Conservation (phyloP, 2,113 vertebrate species). For the Chaetorhynchus papuensis region DNA sequence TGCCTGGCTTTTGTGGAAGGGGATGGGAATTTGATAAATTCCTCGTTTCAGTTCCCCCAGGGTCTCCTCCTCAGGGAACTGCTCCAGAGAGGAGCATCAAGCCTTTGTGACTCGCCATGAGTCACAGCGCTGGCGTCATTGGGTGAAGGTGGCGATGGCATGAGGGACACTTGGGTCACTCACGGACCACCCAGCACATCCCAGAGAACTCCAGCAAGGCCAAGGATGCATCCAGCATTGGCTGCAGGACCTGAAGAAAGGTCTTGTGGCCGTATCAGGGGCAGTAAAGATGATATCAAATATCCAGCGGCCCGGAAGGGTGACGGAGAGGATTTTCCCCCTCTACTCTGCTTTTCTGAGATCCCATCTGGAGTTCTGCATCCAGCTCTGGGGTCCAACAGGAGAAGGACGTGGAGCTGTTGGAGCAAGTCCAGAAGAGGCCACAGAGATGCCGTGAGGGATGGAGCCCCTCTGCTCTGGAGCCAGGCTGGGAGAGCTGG, state of each 20-base stretch:
- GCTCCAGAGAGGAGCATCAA: fast-evolving
- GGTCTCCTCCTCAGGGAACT: not conserved
- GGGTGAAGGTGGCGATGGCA: fast-evolving
- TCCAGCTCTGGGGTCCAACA: not conserved
- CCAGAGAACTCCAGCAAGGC: not conserved
- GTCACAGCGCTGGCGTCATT: fast-evolving
- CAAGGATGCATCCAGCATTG: not conserved
- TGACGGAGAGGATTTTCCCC: fast-evolving
- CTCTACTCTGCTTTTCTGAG: not conserved
- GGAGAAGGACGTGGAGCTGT: fast-evolving
- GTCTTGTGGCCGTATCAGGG: fast-evolving
- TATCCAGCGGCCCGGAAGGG: fast-evolving
- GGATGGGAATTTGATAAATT: not conserved
- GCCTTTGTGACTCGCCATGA: not conserved
- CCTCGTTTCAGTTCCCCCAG: not conserved
- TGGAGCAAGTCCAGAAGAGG: not conserved
- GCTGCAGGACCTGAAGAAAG: not conserved
- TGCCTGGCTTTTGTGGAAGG: not conserved
- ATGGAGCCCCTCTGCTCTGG: fast-evolving
- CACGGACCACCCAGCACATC: not conserved
- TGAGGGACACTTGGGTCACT: not conserved
- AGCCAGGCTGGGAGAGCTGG: not conserved
- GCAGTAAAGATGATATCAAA: not conserved
- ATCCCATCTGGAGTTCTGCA: not conserved
- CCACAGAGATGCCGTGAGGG: fast-evolving